Conservation (phyloP, 1,140 invertebrate species). For the Trachymyrmex cornetzi region DNA sequence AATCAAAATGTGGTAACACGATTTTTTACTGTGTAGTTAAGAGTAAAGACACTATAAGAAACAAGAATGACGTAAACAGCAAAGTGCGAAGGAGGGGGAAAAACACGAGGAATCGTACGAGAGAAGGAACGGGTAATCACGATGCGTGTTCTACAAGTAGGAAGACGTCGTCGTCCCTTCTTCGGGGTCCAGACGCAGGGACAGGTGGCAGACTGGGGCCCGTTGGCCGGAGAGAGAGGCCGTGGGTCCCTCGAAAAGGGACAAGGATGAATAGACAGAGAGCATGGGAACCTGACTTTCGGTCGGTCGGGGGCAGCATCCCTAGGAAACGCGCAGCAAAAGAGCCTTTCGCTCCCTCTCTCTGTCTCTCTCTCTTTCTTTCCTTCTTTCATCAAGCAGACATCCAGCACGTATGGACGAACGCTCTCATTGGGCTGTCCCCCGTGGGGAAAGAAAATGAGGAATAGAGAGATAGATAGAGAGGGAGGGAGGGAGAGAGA, state of each 20-base stretch:
- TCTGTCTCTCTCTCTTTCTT: constrained; percentile 31
- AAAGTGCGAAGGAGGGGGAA: neutral
- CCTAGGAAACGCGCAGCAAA: constrained; percentile 81
- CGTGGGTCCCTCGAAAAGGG: constrained; percentile 53
- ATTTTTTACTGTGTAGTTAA: too few relatives aligned
- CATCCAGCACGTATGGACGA: constrained; percentile 35
- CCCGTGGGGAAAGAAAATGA: constrained; percentile 78
- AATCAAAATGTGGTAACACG: too few relatives aligned
- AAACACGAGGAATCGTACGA: constrained; percentile 29
- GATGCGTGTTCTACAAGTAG: constrained; percentile 84
- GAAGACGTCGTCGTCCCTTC: constrained; percentile 79
- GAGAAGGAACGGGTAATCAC: constrained; percentile 76
- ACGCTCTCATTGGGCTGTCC: constrained; percentile 32
- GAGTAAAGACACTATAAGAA: neutral
- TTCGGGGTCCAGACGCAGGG: constrained; percentile 82
- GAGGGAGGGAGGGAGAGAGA: constrained; percentile 71
- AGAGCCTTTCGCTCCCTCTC: constrained; percentile 48
- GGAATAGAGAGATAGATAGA: constrained; percentile 74
- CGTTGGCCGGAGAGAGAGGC: constrained; percentile 74
- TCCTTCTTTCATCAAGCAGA: constrained; percentile 32
- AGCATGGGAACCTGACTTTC: constrained; percentile 86
- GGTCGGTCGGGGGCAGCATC: constrained; percentile 85
- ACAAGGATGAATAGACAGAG: constrained; percentile 70
- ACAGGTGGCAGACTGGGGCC: constrained; percentile 83
- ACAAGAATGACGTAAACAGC: neutral